Percentiles rank a stretch among this genome's conserved stretches.
phyloP scores from a whole-genome alignment of 2,113 vertebrate genomes.

The Pterophyllum scalare region DNA sequence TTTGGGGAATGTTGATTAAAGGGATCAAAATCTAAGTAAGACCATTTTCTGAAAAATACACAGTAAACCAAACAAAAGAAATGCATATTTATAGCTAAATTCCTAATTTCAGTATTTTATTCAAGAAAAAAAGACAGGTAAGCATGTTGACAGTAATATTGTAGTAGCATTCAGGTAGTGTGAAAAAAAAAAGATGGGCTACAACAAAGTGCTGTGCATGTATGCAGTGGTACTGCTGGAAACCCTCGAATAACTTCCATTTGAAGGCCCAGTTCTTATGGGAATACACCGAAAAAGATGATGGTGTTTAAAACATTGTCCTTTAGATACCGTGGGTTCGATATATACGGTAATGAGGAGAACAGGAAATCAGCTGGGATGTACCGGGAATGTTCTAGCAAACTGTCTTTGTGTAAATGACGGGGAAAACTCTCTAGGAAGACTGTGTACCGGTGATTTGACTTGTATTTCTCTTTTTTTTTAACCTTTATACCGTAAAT shows the following conservation, averaged over 20 bases:
- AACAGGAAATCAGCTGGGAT: constrained; percentile 18
- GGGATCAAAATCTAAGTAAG: neutral
- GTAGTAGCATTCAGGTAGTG: neutral
- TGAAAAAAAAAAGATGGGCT: neutral
- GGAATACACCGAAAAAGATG: neutral
- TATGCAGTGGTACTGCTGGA: neutral
- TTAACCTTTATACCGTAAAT: neutral
- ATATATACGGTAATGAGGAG: neutral
- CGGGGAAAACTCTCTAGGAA: neutral
- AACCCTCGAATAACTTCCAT: neutral
- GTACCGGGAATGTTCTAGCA: neutral
- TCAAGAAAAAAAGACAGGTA: neutral
- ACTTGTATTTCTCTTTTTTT: neutral
- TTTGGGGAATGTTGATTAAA: neutral
- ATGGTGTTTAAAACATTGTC: neutral
- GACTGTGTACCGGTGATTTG: neutral
- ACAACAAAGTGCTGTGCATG: neutral
- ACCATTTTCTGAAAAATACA: neutral
- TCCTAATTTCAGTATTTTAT: neutral
- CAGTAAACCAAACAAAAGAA: neutral
- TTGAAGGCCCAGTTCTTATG: neutral
- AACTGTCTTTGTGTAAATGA: neutral
- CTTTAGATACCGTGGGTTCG: neutral
- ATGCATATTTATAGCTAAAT: neutral
- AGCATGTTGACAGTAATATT: neutral